Evolutionary conservation across 2,888 invertebrate genomes (phyloP), one percentile per base, ranked within the genome.

Genomic region (Drosophila acutilabella): DNA sequence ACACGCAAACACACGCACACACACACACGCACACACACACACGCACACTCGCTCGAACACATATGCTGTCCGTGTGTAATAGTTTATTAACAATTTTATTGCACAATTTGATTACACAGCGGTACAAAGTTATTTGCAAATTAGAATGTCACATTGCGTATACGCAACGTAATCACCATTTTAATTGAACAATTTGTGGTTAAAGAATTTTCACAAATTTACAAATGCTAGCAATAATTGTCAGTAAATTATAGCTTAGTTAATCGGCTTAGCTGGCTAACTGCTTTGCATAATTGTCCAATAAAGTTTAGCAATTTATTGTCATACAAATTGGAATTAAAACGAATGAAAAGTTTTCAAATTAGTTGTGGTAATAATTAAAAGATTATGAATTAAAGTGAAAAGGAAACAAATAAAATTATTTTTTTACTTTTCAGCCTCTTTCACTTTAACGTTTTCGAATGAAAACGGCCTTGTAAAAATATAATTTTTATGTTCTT

Each of bases 101-200:
- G 69, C 73, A 64, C 70, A 76, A 75, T 56, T 56, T 50, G 48
- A 40, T 71, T 38, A 60, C 18, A 44, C 44, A 53, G 41, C 54
- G 18, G 38, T 45, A 68, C 64, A 74, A 74, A 62, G 47, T 64
- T 42, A 67, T 64, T 67, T 61, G 44, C 64, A 42, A 76, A 76
- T 76, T 72, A 76, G 77, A 76, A 76, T 76, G 64, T 18, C 61
- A n/a, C 68, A 56, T 68, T 75, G 68, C 72, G 76, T 68, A 75
- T 72, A 75, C 76, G 76, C 52, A 68, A 16, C 11, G 20, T 38
- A 11, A 72, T 62, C 54, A 45, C 36, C 11, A 62, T 54, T 50
- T 53, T 16, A 52, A 7, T 16, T 16, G n/a, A 30, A n/a, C 23
- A 57, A 56, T 53, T 60, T 58, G 20, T 33, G 7, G 7, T 30